Evolutionary conservation across 2,113 vertebrate species (phyloP), one percentile per base, ranked within the genome.

Genomic region (Melanerpes aurifrons): DNA sequence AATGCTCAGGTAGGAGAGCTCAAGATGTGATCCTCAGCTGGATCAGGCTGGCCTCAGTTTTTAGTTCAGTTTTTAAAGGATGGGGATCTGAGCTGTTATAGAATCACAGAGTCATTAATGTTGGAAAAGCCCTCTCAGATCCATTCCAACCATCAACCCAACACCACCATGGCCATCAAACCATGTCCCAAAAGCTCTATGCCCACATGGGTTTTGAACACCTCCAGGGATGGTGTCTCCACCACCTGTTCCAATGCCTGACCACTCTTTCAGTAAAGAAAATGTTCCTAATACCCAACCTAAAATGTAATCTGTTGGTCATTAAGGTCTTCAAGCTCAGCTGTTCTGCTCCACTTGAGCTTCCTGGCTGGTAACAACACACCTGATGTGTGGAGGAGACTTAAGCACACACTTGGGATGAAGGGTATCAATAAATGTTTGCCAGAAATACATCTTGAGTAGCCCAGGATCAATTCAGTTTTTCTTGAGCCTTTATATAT

Each of bases 351-450:
- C 53, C 66, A 21, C 18, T n/a, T 1, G 57, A 11, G 40, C 22
- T 37, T 6, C 1, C 48, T 64, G 45, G 19, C 37, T 32, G 37
- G 28, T 14, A 9, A 12, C 0, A 2, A 2, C 59, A 8, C 12
- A 25, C 14, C 76, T 43, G 47, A 1, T 35, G 35, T 7, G 14
- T 7, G 74, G 82, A 63, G 47, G 8, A 56, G 62, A 24, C 40
- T 82, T 37, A 7, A 48, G 68, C 72, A 80, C 31, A 32, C 10
- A 0, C 69, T 32, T 25, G 56, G 69, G 56, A 58, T 54, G n/a
- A 9, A 50, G 43, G 2, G 0, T 37, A 26, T 50, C 21, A 50
- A 50, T 59, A 53, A 80, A 26, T 48, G 72, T 85, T 64, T 72
- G 66, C 48, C 67, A 68, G 82, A 70, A 92, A 35, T 2, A 1